Conservation (phyloP, 1,140 invertebrate genomes). For the Euwallacea similis region DNA sequence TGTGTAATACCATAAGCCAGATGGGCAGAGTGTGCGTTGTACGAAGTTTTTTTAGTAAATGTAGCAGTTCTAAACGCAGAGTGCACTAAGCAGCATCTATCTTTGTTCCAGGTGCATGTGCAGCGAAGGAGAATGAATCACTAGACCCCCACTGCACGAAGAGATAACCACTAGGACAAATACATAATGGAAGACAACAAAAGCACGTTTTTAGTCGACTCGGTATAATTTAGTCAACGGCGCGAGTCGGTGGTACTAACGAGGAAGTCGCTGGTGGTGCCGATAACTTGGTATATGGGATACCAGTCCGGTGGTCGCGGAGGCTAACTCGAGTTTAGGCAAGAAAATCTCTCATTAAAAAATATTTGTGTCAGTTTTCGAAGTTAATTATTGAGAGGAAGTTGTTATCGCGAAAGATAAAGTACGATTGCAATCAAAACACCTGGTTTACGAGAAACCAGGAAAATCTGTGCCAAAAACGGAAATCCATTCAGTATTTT, state of each 20-base stretch:
- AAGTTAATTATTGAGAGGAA: no score
- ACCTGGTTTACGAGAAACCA: no score
- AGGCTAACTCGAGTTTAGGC: background rate
- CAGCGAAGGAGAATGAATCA: slow-evolving; percentile 22
- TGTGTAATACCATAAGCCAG: no score
- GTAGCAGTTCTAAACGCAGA: no score
- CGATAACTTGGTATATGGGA: slow-evolving; percentile 20
- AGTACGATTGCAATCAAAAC: no score
- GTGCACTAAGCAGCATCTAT: no score
- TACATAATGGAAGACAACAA: slow-evolving; percentile 25
- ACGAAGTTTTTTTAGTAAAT: no score
- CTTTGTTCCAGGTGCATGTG: slow-evolving; percentile 29
- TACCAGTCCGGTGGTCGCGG: slow-evolving; percentile 16
- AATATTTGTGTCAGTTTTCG: no score
- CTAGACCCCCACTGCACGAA: slow-evolving; percentile 18
- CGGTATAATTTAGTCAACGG: slow-evolving; percentile 27
- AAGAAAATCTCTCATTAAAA: no score
- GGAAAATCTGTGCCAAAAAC: background rate
- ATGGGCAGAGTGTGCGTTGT: no score
- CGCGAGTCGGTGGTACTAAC: slow-evolving; percentile 18
- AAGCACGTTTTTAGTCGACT: slow-evolving; percentile 18
- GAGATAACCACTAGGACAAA: slow-evolving; percentile 20
- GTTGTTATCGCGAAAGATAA: no score
- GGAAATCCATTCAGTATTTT: background rate
- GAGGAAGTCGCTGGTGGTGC: slow-evolving; percentile 22